Base-by-base conservation (phyloP, 2,113 vertebrate genomes). In the Salminus brasiliensis region DNA sequence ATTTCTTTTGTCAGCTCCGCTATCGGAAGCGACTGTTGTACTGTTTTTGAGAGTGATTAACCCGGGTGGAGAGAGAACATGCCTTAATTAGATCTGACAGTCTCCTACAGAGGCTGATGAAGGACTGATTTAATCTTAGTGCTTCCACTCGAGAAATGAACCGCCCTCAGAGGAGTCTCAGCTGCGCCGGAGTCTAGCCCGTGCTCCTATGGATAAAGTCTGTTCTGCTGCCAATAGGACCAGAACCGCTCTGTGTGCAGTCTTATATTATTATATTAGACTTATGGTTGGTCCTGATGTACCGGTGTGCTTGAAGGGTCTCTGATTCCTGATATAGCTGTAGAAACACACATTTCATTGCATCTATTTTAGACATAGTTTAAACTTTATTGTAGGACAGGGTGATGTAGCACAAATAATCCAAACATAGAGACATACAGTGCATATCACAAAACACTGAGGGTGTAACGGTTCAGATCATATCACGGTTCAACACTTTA, bases 11-110 rank as follows among this genome's bases (percentile, higher is more conserved):
- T 60, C 11, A 9, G 47, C 18, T 57, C 34, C 10, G 11, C 72
- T 74, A 74, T 57, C 66, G 55, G 30, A 80, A 80, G 70, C 67
- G 29, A 43, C 49, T 66, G 23, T 66, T 23, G 73, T 49, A 47
- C 63, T 53, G 78, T 67, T 80, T 72, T 72, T 60, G 21, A 53
- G 53, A 68, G 78, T 32, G 55, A 71, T 80, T 83, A 72, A 76
- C 76, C 59, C 41, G 60, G 74, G 45, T 63, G 71, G 78, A 63
- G 69, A 49, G 62, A 76, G 66, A 62, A n/a, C 73, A 72, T 23
- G 68, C 78, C 66, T 55, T 84, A 84, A 84, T 80, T 78, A 69
- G 79, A 84, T 81, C 81, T 77, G 78, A 84, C 78, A 69, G 74
- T 70, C 69, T 63, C 83, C 79, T 27, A 67, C 79, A 6, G 79